Evolutionary conservation across 2,113 vertebrate species (phyloP).

Genomic region (Dromas ardeola): DNA sequence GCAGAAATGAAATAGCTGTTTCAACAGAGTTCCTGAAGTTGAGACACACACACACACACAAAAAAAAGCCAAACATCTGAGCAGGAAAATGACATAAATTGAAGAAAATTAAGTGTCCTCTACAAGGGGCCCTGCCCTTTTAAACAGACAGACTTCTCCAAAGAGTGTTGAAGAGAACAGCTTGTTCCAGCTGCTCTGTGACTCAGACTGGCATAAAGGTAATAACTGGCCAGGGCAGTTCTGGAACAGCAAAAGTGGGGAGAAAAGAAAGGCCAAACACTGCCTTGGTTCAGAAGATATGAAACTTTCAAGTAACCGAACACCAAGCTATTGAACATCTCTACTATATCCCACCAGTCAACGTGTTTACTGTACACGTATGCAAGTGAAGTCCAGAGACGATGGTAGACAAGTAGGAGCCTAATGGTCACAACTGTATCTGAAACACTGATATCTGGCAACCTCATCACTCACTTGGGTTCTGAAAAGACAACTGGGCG

Average conservation of each 20-base stretch:
- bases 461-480: background rate
- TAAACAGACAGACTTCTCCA: background rate
- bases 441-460: background rate
- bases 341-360: background rate
- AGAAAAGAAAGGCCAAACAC: background rate
- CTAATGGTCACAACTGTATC: background rate
- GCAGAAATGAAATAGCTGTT: background rate
- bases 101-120: background rate
- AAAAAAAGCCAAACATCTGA: background rate
- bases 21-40: background rate
- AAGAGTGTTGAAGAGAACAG: background rate
- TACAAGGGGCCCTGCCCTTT: background rate
- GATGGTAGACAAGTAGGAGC: background rate
- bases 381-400: background rate
- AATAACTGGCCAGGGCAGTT: background rate
- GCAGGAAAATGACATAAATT: background rate
- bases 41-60: background rate
- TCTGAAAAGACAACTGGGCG: background rate
- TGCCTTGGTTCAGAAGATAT: background rate
- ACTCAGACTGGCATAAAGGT: slow-evolving; percentile 2
- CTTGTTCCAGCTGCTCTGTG: background rate
- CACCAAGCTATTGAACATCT: background rate
- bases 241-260: background rate
- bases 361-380: background rate
- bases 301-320: background rate